Percentiles rank a stretch among this genome's conserved stretches.
Conservation (phyloP, 2,113 vertebrate species). For the Trichomycterus rosablanca region DNA sequence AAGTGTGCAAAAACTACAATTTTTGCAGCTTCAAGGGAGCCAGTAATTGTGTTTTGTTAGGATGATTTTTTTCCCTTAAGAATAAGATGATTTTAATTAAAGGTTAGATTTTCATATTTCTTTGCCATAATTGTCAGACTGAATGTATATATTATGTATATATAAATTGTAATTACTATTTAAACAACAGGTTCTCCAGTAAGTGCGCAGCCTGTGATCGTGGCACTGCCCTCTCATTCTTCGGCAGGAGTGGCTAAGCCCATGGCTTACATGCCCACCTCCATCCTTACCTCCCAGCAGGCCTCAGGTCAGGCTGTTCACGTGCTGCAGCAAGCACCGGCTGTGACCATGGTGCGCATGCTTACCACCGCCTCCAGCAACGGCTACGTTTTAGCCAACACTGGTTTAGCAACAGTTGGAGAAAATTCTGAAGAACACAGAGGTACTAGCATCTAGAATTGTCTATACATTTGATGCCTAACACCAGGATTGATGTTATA, state of each 20-base stretch:
- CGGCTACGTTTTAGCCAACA: constrained; percentile 81
- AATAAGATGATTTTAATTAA: too few species aligned
- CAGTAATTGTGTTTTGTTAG: too few species aligned
- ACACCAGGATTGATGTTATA: too few species aligned
- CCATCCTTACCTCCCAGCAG: constrained; percentile 74
- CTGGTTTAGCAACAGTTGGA: constrained; percentile 56
- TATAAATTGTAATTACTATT: background rate
- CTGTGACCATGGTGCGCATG: constrained; percentile 91
- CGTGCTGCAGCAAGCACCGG: constrained; percentile 81
- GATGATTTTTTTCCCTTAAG: too few species aligned
- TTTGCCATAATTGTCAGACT: too few species aligned
- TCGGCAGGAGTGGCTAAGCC: constrained; percentile 77
- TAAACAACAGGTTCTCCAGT: constrained; percentile 81
- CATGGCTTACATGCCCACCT: constrained; percentile 81
- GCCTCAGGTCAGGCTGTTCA: constrained; percentile 81
- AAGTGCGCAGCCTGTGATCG: constrained; percentile 87
- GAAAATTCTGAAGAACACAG: constrained; percentile 66
- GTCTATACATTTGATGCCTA: too few species aligned
- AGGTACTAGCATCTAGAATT: constrained; percentile 49
- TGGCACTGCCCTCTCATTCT: constrained; percentile 84
- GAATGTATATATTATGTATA: too few species aligned
- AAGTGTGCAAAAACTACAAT: too few species aligned
- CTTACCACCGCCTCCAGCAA: constrained; percentile 83
- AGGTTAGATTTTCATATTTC: too few species aligned
- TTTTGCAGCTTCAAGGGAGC: too few species aligned